Evolutionary conservation across 2,888 invertebrate species (phyloP), one percentile per base, ranked within the genome.

Genomic region (Acanthopleura granulata): DNA sequence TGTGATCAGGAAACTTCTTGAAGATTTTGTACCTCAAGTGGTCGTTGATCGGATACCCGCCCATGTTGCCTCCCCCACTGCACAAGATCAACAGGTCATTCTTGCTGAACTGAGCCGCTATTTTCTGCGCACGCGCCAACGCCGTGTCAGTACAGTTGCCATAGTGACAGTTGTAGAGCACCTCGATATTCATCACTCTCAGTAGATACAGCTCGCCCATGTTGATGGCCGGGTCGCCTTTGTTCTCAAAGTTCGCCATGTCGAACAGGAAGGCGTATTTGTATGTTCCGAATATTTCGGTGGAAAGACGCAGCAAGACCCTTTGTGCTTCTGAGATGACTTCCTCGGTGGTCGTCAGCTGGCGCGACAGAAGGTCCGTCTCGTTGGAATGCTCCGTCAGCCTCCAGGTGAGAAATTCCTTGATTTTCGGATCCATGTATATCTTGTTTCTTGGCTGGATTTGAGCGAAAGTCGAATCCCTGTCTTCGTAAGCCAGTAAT

Each of bases 21-120:
- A 78, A 29, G 12, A 62, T 74, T 25, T 66, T 57, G 22, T 18
- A 25, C 16, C 77, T 50, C 1, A 49, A 18, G 0, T 40, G 25
- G n/a, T 79, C 76, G 0, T 50, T 25, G 0, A 3, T 4, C 22
- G 25, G n/a, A 62, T 77, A 79, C 0, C 74, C 74, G 18, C 76
- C 57, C 15, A 82, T 27, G 61, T 82, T 82, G 0, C 82, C 82
- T 0, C 82, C 82, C 0, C 82, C 82, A 40, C 81, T 79, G 49
- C 79, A 76, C 12, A 82, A 51, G 25, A 81, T 79, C 11, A 80
- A 77, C 9, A 82, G 50, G 22, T 78, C 73, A 11, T 72, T 16
- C 16, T 12, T n/a, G 9, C 50, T 50, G 30, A 74, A 76, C 15
- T 72, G 15, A 16, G 51, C 69, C 16, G 61, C 25, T 25, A 75